Conservation (phyloP, 1,140 invertebrate genomes). For the Thaumatotibia leucotreta region DNA sequence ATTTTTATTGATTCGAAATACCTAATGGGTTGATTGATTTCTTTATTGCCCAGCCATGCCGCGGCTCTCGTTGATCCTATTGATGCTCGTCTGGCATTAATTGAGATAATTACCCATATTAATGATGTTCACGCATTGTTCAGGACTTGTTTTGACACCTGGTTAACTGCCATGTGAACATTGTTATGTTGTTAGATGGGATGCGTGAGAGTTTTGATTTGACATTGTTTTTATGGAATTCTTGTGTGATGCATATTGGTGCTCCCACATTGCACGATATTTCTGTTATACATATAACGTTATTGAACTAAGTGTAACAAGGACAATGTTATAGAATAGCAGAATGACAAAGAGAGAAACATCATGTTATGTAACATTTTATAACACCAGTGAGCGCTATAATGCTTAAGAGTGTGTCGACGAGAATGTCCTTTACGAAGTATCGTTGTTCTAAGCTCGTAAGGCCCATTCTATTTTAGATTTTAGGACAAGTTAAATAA, state of each 20-base stretch:
- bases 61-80: slow-evolving; percentile 55
- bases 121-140: slow-evolving; percentile 58
- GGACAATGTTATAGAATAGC: too few species aligned
- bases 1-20: slow-evolving; percentile 74
- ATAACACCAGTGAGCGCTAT: too few species aligned
- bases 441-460: too few species aligned
- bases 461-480: too few species aligned
- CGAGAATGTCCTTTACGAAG: too few species aligned
- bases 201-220: neutral
- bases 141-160: slow-evolving; percentile 64
- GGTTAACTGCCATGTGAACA: slow-evolving; percentile 61
- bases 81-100: slow-evolving; percentile 65
- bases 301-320: too few species aligned
- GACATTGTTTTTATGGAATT: neutral
- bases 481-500: too few species aligned
- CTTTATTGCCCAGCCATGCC: slow-evolving; percentile 64
- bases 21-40: slow-evolving; percentile 73
- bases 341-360: too few species aligned
- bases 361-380: too few species aligned
- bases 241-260: neutral
- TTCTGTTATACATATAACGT: too few species aligned
- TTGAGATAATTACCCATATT: slow-evolving; percentile 65
- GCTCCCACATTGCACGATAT: neutral
- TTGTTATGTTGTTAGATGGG: slow-evolving; percentile 16
- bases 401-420: too few species aligned